Percentiles rank a stretch among this genome's conserved stretches.
Conservation (phyloP, 2,888 invertebrate genomes). For the Muschampia plurimacula region DNA sequence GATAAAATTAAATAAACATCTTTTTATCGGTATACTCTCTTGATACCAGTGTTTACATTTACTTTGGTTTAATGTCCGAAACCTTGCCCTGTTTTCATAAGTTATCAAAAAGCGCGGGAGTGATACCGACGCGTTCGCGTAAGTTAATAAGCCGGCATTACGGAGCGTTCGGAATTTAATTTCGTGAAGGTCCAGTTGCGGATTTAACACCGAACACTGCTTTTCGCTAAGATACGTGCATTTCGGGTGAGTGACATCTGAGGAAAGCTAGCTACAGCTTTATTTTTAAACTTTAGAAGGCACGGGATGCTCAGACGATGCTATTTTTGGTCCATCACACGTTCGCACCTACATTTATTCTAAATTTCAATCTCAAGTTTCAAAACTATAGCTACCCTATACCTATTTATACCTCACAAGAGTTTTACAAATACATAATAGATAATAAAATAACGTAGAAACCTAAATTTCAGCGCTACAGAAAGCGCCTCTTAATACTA, state of each 20-base stretch:
- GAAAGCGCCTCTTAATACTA: too few species aligned
- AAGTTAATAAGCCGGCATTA: slow-evolving; percentile 65
- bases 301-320: slow-evolving; percentile 69
- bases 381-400: slow-evolving; percentile 46
- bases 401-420: neutral
- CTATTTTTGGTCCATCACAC: slow-evolving; percentile 76
- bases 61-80: slow-evolving; percentile 44
- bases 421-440: neutral
- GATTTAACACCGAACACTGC: slow-evolving; percentile 64
- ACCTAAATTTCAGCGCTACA: too few species aligned
- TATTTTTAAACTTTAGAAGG: slow-evolving; percentile 73
- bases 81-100: slow-evolving; percentile 50
- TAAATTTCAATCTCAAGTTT: slow-evolving; percentile 75
- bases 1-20: slow-evolving; percentile 48
- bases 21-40: slow-evolving; percentile 42
- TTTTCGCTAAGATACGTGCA: slow-evolving; percentile 55
- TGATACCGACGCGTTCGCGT: slow-evolving; percentile 62
- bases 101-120: slow-evolving; percentile 59
- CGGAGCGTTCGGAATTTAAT: slow-evolving; percentile 63
- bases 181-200: slow-evolving; percentile 71
- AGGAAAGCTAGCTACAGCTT: slow-evolving; percentile 63
- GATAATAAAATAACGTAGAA: too few species aligned
- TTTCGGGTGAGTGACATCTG: slow-evolving; percentile 78
- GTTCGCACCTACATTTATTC: slow-evolving; percentile 65
- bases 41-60: slow-evolving; percentile 40